These are phyloP conservation scores for Microtus pennsylvanicus DNA, from an alignment of 2,113 vertebrate species.

Conservation along the genomic window DNA sequence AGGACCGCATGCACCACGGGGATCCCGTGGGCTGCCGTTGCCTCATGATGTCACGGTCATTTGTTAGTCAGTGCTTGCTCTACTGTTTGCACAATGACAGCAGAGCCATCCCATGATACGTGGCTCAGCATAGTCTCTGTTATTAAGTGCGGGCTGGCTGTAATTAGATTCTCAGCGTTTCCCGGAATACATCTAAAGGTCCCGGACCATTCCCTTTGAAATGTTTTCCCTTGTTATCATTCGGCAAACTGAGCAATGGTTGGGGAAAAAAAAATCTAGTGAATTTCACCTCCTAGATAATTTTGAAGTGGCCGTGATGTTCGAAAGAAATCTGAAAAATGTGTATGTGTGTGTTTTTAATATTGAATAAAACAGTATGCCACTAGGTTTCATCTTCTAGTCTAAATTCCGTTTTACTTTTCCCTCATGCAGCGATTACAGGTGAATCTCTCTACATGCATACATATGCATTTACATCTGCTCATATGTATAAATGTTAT, in stretches of 20 bases:
- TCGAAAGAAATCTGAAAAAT: background rate
- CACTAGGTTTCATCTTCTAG: background rate
- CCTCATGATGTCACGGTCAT: background rate
- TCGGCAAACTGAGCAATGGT: background rate
- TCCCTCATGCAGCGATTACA: background rate
- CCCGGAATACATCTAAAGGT: background rate
- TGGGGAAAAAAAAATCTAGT: constrained; percentile 3
- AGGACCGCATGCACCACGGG: too few relatives aligned
- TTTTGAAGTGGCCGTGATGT: constrained; percentile 18
- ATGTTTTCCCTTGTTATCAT: background rate
- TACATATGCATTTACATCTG: background rate
- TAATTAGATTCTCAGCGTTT: constrained; percentile 21
- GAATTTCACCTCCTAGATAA: background rate
- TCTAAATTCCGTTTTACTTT: background rate
- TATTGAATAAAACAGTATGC: constrained; percentile 6
- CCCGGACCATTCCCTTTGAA: background rate
- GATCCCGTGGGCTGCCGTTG: too few relatives aligned
- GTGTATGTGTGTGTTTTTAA: background rate
- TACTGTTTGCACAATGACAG: background rate
- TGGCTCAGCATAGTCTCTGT: background rate
- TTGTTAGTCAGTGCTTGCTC: background rate
- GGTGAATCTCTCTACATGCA: background rate
- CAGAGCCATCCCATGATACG: background rate
- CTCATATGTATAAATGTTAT: background rate
- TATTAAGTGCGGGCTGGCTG: background rate